Conservation (phyloP, 2,113 vertebrate species). For the Syngnathoides biaculeatus region DNA sequence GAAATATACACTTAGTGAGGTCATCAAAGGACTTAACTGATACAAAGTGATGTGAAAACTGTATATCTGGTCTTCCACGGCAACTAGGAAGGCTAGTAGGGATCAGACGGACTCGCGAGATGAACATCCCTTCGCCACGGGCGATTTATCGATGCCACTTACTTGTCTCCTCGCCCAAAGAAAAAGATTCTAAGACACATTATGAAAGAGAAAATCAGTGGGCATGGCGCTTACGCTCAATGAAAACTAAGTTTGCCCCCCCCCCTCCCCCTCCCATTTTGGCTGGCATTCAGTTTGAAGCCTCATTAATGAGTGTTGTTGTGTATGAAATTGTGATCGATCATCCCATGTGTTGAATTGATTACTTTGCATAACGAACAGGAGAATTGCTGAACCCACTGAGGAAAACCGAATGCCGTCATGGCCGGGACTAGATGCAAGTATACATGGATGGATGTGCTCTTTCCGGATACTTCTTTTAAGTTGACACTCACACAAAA, state of each 20-base stretch:
- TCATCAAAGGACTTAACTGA: neutral
- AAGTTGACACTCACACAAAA: neutral
- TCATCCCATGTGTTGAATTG: neutral
- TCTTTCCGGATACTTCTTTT: neutral
- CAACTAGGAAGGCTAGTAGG: neutral
- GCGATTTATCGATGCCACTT: conserved; percentile 23
- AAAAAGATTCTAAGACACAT: conserved; percentile 31
- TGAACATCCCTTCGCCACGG: conserved; percentile 17
- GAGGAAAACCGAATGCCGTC: neutral
- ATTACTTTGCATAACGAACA: neutral
- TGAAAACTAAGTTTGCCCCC: conserved; percentile 4
- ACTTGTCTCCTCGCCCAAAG: conserved; percentile 33
- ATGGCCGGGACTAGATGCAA: neutral
- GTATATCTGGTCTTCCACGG: neutral
- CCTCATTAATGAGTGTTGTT: neutral
- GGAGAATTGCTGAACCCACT: neutral
- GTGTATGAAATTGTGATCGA: neutral
- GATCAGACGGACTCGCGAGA: conserved; percentile 3
- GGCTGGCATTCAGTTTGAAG: neutral
- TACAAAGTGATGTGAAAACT: neutral
- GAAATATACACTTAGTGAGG: neutral
- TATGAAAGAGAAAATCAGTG: conserved; percentile 19
- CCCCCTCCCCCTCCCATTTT: neutral
- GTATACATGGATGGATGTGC: neutral
- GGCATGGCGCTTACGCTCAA: neutral